Conservation (phyloP, 1,140 invertebrate genomes). For the Campoletis sonorensis region DNA sequence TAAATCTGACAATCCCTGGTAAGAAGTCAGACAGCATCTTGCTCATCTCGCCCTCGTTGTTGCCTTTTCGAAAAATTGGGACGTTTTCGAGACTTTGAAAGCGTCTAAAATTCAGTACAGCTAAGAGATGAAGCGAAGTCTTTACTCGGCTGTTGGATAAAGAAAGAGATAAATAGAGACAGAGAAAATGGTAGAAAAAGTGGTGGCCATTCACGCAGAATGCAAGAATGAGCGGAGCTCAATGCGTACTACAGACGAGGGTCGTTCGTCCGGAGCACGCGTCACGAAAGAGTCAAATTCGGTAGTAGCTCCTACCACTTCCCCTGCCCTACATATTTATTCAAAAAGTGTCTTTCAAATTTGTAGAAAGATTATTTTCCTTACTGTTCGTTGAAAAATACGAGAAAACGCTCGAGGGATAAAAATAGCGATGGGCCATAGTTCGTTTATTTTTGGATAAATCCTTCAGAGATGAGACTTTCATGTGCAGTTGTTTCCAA, state of each 20-base stretch:
- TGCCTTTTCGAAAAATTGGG: constrained; percentile 32
- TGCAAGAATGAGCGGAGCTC: background rate
- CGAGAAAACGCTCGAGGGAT: constrained; percentile 11
- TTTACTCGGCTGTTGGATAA: background rate
- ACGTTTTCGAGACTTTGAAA: background rate
- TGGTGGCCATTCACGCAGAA: constrained; percentile 16
- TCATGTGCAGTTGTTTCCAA: background rate
- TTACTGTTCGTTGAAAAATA: background rate
- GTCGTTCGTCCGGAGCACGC: background rate
- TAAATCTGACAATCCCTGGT: constrained; percentile 68
- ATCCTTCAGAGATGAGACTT: background rate
- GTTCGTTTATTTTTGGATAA: constrained; percentile 38
- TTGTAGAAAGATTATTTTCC: constrained; percentile 46
- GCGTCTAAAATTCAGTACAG: background rate
- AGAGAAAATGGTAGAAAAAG: background rate
- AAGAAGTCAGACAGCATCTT: constrained; percentile 55
- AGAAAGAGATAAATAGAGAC: background rate
- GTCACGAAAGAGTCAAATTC: constrained; percentile 15
- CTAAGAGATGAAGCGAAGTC: background rate
- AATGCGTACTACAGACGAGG: background rate
- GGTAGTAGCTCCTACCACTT: background rate
- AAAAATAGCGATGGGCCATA: constrained; percentile 38
- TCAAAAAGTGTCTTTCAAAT: constrained; percentile 45
- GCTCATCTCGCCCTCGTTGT: background rate
- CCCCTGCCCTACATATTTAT: constrained; percentile 26